A percentile compares a stretch with the other conserved stretches of the same genome.
phyloP scores from a whole-genome alignment of 2,888 invertebrate genomes.

The Lycophotia porphyrea region DNA sequence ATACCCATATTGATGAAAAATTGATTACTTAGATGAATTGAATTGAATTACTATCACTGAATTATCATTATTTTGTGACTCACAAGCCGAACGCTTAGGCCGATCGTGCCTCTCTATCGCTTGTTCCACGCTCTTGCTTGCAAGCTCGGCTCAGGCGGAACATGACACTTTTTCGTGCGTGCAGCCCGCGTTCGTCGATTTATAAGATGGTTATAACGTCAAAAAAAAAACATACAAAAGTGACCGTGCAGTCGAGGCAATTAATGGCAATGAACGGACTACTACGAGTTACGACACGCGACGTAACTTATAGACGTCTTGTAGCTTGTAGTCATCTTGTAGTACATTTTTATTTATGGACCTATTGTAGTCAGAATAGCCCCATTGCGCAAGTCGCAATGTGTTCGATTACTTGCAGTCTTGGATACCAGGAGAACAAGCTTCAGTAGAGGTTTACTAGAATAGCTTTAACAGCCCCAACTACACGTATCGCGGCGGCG shows the following conservation, averaged over 20 bases:
- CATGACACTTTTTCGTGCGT: no score
- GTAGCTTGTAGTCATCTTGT: constrained; percentile 10
- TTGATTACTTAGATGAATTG: no score
- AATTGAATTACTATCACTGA: no score
- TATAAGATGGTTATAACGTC: no score
- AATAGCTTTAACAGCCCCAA: constrained; percentile 4
- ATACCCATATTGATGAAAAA: no score
- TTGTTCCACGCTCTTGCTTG: no score
- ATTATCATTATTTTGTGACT: no score
- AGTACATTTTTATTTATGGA: constrained; percentile 20
- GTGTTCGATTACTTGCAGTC: constrained; percentile 54
- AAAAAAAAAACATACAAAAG: no score
- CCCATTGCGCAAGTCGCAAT: constrained; percentile 54
- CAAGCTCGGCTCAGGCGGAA: no score
- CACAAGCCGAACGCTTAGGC: no score
- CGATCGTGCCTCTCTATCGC: no score
- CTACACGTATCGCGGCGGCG: constrained; percentile 3
- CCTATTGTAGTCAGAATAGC: constrained; percentile 17
- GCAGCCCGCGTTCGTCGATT: no score
- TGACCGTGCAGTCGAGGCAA: neutral
- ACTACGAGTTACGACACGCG: neutral
- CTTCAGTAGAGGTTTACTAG: constrained; percentile 20
- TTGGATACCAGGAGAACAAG: constrained; percentile 45
- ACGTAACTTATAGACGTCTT: constrained; percentile 2
- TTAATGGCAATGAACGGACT: neutral